phyloP scores from a whole-genome alignment of 30 jellyfish, hydroid and myxozoan species.

The Hydractinia echinata region DNA sequence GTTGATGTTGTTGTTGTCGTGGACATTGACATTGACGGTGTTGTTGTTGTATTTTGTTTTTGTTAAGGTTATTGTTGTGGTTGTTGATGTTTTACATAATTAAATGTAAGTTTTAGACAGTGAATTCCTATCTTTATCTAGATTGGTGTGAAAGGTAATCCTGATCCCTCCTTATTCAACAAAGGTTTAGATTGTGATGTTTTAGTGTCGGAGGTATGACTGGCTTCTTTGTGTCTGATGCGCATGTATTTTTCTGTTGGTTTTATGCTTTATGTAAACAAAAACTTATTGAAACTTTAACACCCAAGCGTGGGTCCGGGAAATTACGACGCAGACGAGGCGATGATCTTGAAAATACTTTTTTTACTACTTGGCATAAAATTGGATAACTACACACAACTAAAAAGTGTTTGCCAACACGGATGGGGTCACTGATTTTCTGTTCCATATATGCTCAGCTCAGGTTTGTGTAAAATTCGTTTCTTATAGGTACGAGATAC shows the following conservation, averaged over 20 bases:
- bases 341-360: no score
- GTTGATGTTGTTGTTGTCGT: neutral
- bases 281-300: no score
- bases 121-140: conserved; percentile 18
- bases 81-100: neutral
- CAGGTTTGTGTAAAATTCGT: no score
- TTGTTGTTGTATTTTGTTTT: neutral
- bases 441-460: neutral
- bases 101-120: no score
- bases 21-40: neutral
- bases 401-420: neutral
- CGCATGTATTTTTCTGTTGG: neutral
- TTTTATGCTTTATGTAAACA: neutral
- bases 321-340: no score
- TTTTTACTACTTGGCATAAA: no score
- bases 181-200: conserved; percentile 89
- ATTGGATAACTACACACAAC: no score
- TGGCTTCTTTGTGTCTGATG: neutral
- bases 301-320: no score
- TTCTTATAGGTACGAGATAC: conserved; percentile 85
- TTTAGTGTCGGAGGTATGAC: conserved; percentile 83
- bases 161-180: conserved; percentile 63
- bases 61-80: neutral
- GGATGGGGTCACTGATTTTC: neutral
- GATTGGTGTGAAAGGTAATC: conserved; percentile 94